Percentiles rank a stretch among this genome's conserved stretches.
phyloP scores from a whole-genome alignment of 2,113 vertebrate genomes.

The Cairina moschata region DNA sequence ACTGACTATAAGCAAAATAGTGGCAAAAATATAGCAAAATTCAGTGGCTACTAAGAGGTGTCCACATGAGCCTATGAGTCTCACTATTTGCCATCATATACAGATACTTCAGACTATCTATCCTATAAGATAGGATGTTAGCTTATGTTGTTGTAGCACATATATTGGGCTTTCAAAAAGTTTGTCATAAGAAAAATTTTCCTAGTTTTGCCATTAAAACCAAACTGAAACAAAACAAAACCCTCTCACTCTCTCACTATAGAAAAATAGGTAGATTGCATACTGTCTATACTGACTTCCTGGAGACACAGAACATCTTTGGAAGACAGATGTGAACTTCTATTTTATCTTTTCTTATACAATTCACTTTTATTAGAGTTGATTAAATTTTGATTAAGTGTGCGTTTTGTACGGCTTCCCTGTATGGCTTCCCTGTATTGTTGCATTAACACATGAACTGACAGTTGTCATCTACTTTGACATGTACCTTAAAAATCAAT shows the following conservation, averaged over 20 bases:
- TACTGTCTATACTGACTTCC: not conserved
- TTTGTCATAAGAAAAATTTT: not conserved
- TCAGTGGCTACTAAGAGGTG: not conserved
- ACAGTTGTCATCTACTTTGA: conserved; percentile 38
- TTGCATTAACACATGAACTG: conserved; percentile 59
- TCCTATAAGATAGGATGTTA: rapidly evolving
- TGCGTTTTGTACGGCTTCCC: not conserved
- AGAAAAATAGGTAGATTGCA: not conserved
- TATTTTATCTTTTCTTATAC: not conserved
- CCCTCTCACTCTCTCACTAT: no score
- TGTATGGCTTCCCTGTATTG: conserved; percentile 20
- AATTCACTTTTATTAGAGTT: not conserved
- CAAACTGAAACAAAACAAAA: no score
- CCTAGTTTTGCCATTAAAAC: not conserved
- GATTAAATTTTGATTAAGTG: conserved; percentile 63
- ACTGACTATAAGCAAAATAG: rapidly evolving
- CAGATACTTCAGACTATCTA: not conserved
- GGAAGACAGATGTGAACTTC: not conserved
- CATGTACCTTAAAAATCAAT: conserved; percentile 55
- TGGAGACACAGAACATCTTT: not conserved
- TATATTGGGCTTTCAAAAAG: not conserved
- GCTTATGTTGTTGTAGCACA: not conserved
- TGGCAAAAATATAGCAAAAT: not conserved
- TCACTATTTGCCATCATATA: no score
- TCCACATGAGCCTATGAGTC: not conserved